Evolutionary conservation across 1,140 invertebrate species (phyloP), one percentile per base, ranked within the genome.

Genomic region (Aporrectodea caliginosa): DNA sequence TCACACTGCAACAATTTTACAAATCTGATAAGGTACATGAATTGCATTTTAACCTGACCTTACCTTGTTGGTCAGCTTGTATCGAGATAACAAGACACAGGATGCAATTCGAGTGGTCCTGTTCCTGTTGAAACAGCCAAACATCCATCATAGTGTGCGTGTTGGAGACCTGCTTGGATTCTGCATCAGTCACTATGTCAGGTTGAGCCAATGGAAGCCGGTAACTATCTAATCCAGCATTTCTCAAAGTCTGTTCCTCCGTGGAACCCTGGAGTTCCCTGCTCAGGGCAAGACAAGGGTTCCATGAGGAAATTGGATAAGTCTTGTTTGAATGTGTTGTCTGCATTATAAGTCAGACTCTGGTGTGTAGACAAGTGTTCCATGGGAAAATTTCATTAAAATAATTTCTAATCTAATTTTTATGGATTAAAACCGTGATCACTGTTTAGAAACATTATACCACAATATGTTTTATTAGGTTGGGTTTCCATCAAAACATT

Each of bases 111-210:
- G 87, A 79, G 85, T 85, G 75, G 87, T 86, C 77, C 86, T 87
- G 80, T 83, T 85, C 2, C 79, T 88, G 68, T 79, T 88, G 73
- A 85, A 87, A 76, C 86, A 87, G 76, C 79, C 82, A 12, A 90
- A 92, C 76, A 79, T 90, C 29, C 89, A 91, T 77, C 78, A 80
- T 72, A 86, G 88, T 70, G 89, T 92, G 30, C 82, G 91, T 72
- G 86, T 88, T 35, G 91, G 91, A 31, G 91, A 92, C 84, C 87
- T 92, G 68, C 91, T 90, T 84, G 90, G 89, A 30, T 86, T 91
- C 73, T 90, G 91, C 83, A 88, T 92, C 68, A 89, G 90, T 81
- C 88, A 90, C 84, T 90, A 88, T 83, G 88, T 86, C n/a, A 82
- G 85, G 22, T 86, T 86, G 73, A 85, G 88, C 70, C 85, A 89